These are phyloP conservation scores for Microtus agrestis DNA, from an alignment of 2,797 vertebrate genomes.

Conservation along the genomic window DNA sequence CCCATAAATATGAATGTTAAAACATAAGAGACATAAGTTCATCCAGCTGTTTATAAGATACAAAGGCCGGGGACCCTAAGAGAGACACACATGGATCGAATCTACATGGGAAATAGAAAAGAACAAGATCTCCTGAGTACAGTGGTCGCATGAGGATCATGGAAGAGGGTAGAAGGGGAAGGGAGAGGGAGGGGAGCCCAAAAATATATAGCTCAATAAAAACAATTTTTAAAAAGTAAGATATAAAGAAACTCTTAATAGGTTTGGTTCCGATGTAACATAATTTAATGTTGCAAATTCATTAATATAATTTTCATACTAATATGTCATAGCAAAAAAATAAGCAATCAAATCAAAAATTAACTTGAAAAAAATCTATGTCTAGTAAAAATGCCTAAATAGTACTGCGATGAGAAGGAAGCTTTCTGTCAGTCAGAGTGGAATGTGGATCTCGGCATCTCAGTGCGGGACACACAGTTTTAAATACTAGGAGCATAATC, in stretches of 20 bases:
- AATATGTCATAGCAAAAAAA: constrained; percentile 52
- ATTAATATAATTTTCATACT: constrained; percentile 64
- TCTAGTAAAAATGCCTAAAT: constrained; percentile 42
- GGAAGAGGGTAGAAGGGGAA: too few relatives aligned
- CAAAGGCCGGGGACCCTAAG: not conserved
- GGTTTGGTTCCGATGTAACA: constrained; percentile 44
- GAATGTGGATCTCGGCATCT: not conserved
- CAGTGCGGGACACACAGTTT: not conserved
- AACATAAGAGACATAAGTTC: constrained; percentile 44
- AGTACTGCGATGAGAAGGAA: not conserved
- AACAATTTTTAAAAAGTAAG: not conserved
- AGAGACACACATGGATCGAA: too few relatives aligned
- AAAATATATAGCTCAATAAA: too few relatives aligned
- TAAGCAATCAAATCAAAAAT: constrained; percentile 44
- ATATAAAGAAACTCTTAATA: constrained; percentile 4
- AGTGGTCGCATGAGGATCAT: too few relatives aligned
- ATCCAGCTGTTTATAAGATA: constrained; percentile 18
- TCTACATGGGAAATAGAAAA: too few relatives aligned
- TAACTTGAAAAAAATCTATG: constrained; percentile 30
- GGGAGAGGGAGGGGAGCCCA: too few relatives aligned
- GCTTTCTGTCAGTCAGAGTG: not conserved
- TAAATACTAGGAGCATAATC: not conserved
- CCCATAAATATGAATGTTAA: constrained; percentile 1
- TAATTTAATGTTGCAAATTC: constrained; percentile 64
- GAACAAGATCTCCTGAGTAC: too few relatives aligned